phyloP scores from a whole-genome alignment of 1,140 invertebrate genomes.

The Zaprionus davidi region DNA sequence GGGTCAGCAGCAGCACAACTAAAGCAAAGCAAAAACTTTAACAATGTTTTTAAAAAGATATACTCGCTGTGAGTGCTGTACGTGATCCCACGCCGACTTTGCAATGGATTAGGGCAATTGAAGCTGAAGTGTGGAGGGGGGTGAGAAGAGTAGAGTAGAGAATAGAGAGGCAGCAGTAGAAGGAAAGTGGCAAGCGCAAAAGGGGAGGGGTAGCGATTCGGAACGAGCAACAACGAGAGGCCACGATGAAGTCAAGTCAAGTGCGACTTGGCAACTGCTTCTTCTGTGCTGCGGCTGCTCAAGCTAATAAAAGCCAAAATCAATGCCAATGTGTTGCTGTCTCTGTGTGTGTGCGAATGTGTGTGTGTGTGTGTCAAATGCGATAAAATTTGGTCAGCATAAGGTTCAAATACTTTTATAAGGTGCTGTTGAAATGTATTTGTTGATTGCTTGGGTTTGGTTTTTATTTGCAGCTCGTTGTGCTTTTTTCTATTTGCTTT shows the following conservation, averaged over 20 bases:
- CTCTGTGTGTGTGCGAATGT: neutral
- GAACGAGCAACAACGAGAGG: neutral
- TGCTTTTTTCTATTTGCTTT: constrained; percentile 64
- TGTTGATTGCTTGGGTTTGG: constrained; percentile 79
- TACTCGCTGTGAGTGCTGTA: constrained; percentile 69
- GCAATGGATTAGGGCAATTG: constrained; percentile 79
- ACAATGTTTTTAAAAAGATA: constrained; percentile 82
- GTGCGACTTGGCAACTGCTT: constrained; percentile 48
- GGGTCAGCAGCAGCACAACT: constrained; percentile 63
- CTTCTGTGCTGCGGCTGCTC: constrained; percentile 32
- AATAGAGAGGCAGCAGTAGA: neutral
- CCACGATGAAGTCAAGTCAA: constrained; percentile 51
- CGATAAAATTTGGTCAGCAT: constrained; percentile 82
- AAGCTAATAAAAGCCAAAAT: constrained; percentile 81
- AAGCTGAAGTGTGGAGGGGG: constrained; percentile 52
- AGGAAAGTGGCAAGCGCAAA: neutral
- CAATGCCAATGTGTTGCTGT: constrained; percentile 57
- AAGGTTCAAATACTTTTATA: constrained; percentile 82
- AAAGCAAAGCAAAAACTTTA: constrained; percentile 70
- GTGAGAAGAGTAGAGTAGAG: neutral
- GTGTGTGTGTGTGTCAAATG: constrained; percentile 60
- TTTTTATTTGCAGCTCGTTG: constrained; percentile 72
- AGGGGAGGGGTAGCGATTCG: too few relatives aligned
- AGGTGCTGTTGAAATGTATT: constrained; percentile 81
- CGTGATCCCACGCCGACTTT: constrained; percentile 72